phyloP scores from a whole-genome alignment of 2,888 invertebrate genomes.

The Aspidapion aeneum region DNA sequence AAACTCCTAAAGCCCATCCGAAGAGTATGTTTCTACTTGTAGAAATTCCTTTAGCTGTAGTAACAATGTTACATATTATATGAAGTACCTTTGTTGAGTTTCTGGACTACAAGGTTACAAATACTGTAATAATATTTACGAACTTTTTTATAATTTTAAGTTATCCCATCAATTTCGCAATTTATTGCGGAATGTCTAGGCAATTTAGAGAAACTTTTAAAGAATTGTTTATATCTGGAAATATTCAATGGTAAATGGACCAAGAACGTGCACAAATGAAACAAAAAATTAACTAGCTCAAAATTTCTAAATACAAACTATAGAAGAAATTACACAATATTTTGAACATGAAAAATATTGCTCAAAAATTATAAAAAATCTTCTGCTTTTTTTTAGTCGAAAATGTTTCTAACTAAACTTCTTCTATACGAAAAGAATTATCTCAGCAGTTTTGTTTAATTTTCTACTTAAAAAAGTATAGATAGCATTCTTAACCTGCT shows the following conservation, averaged over 20 bases:
- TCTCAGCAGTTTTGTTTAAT: no score
- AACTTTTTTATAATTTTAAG: slow-evolving; percentile 90
- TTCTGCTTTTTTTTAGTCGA: no score
- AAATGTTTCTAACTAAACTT: no score
- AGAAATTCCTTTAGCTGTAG: slow-evolving; percentile 80
- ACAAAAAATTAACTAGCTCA: no score
- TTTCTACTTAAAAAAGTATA: no score
- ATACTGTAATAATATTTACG: slow-evolving; percentile 74
- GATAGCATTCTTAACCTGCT: no score
- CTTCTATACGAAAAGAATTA: no score
- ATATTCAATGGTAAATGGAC: slow-evolving; percentile 79
- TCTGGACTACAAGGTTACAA: slow-evolving; percentile 73
- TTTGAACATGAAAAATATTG: no score
- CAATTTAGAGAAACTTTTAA: slow-evolving; percentile 94
- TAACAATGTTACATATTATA: slow-evolving; percentile 79
- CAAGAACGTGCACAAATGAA: slow-evolving; percentile 79
- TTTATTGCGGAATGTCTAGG: slow-evolving; percentile 94
- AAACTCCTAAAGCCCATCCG: no score
- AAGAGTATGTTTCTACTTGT: slow-evolving; percentile 80
- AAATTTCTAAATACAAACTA: no score
- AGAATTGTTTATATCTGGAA: slow-evolving; percentile 66
- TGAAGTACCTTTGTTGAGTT: slow-evolving; percentile 65
- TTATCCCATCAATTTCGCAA: slow-evolving; percentile 92
- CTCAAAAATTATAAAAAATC: no score
- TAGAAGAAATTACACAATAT: no score